Conservation (phyloP, 2,797 vertebrate species). For the Cyprinella venusta region DNA sequence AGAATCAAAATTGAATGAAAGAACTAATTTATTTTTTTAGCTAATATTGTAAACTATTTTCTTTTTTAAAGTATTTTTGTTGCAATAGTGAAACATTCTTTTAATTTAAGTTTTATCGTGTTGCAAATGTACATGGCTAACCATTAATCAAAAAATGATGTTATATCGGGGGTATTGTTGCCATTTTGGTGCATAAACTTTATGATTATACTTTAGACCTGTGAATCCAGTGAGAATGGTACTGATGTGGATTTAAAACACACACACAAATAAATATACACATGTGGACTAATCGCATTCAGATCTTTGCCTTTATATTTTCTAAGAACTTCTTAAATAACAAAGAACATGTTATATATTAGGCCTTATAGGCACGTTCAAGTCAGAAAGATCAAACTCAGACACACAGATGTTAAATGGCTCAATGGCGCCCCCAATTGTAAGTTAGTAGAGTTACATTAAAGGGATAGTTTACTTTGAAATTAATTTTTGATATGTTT, state of each 20-base stretch:
- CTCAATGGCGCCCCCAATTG: not conserved
- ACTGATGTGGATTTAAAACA: conserved; percentile 16
- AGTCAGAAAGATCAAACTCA: not conserved
- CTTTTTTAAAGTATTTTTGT: conserved; percentile 31
- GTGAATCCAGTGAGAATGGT: conserved; percentile 44
- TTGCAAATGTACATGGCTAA: not conserved
- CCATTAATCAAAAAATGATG: not conserved
- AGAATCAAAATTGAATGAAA: conserved; percentile 48
- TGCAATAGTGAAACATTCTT: not conserved
- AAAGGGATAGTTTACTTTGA: no score
- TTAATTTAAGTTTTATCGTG: not conserved
- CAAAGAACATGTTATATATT: not conserved
- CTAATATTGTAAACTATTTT: conserved; percentile 44
- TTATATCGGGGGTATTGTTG: conserved; percentile 12
- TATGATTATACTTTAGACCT: not conserved
- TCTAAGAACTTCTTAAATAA: not conserved
- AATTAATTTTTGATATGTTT: no score
- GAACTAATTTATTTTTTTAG: conserved; percentile 57
- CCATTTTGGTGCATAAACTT: not conserved
- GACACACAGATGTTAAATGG: not conserved
- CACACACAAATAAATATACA: conserved; percentile 27
- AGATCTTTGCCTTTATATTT: not conserved
- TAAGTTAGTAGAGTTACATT: not conserved
- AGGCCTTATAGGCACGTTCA: not conserved
- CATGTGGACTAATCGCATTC: not conserved